These are phyloP conservation scores for Triops cancriformis DNA, from an alignment of 1,140 invertebrate genomes.

Conservation along the genomic window DNA sequence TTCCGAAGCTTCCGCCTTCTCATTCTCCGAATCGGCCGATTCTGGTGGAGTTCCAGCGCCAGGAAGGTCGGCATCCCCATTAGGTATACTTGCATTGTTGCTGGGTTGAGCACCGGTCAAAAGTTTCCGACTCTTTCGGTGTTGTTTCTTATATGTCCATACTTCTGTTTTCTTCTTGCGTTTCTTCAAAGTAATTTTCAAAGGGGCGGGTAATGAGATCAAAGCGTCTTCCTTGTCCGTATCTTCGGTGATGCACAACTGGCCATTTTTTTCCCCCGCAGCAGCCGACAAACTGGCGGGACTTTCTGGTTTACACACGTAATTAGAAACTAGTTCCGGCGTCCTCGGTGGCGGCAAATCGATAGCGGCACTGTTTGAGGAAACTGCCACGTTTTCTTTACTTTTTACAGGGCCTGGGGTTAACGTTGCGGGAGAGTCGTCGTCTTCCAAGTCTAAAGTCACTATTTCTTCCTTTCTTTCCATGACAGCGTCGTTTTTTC, in stretches of 20 bases:
- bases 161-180: not conserved
- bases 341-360: not conserved
- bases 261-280: not conserved
- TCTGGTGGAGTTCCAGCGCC: not conserved
- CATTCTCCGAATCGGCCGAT: not conserved
- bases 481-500: not conserved
- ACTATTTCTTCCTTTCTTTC: not conserved
- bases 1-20: not conserved
- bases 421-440: not conserved
- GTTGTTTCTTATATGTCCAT: not conserved
- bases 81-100: too few species aligned
- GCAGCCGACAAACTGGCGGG: not conserved
- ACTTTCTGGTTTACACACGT: not conserved
- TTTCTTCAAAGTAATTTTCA: not conserved
- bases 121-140: not conserved
- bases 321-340: not conserved
- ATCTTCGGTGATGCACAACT: not conserved
- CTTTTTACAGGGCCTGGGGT: not conserved
- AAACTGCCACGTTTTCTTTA: not conserved
- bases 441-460: not conserved
- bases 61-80: not conserved
- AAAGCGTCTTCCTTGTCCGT: not conserved
- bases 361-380: not conserved
- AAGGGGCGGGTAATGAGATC: not conserved
- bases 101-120: not conserved